phyloP scores from a whole-genome alignment of 2,113 vertebrate genomes.

The Phrynosoma blainvillii region DNA sequence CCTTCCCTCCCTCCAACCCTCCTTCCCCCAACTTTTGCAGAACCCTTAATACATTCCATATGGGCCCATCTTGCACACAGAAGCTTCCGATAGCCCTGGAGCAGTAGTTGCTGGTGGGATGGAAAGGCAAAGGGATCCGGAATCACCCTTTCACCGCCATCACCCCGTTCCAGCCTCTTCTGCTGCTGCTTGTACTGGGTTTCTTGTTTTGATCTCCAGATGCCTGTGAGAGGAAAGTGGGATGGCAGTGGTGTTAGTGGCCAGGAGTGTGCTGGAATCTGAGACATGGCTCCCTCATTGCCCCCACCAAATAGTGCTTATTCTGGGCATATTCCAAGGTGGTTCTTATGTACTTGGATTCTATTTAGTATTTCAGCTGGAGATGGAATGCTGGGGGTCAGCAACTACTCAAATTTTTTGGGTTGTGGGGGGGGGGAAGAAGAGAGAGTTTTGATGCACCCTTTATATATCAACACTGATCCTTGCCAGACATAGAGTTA shows the following conservation, averaged over 20 bases:
- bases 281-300: background rate
- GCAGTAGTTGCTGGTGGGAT: constrained; percentile 12
- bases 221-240: background rate
- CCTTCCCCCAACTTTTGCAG: background rate
- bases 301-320: background rate
- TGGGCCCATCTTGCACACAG: constrained; percentile 11
- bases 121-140: background rate
- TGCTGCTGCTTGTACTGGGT: background rate
- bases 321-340: background rate
- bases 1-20: constrained; percentile 1
- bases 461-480: background rate
- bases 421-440: too few relatives aligned
- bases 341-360: constrained; percentile 1
- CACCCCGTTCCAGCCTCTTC: background rate
- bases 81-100: constrained; percentile 18
- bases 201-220: background rate
- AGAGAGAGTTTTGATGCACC: background rate
- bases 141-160: background rate
- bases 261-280: background rate
- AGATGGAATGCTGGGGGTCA: background rate
- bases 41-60: constrained; percentile 37
- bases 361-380: background rate
- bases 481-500: background rate
- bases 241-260: too few relatives aligned
- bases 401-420: background rate